Base-by-base conservation (phyloP, 1,140 invertebrate genomes). In the Dryas iulia region DNA sequence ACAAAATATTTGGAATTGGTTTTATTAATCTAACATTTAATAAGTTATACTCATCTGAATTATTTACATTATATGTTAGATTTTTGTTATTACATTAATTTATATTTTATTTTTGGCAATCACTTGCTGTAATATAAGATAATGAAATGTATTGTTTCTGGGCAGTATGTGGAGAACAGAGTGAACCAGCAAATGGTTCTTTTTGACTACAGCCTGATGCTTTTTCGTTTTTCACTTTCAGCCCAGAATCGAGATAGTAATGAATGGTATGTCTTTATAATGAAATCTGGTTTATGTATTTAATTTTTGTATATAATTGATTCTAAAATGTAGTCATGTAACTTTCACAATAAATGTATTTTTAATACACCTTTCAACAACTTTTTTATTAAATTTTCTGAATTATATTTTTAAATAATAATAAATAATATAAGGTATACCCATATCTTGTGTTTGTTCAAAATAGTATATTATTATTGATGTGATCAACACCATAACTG, bases 341-440 rank as follows among this genome's bases (percentile, higher is more conserved):
- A 78, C 83, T 87, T 90, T 88, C 84, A 88, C 86, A 90, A 89
- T 90, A 90, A 90, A 82, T 86, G 87, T 90, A 90, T 90, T 90
- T 90, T 90, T 90, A 90, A 86, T 90, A 90, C 87, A 89, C 86
- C 82, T 88, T 87, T 77, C 77, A 61, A 59, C 58, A 10, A 30
- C 72, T 71, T 75, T 79, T 79, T 69, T 71, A 76, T 76, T 71
- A 56, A 70, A 24, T 26, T 39, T 10, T 31, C 1, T 10, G 54
- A 30, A 18, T 64, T 57, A 66, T 21, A 12, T 67, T 33, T 67
- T 47, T 33, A 53, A 63, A 21, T 69, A 69, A 59, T 66, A 66
- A 60, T 76, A 35, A 3, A 70, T 47, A 30, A 81, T 59, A 72
- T 80, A 69, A 61, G 80, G 39, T 30, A 78, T 61, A 60, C 69